A percentile compares a stretch with the other conserved stretches of the same genome.
Evolutionary conservation across 2,888 invertebrate genomes (phyloP).

Genomic region (Drosophila nigricruria): DNA sequence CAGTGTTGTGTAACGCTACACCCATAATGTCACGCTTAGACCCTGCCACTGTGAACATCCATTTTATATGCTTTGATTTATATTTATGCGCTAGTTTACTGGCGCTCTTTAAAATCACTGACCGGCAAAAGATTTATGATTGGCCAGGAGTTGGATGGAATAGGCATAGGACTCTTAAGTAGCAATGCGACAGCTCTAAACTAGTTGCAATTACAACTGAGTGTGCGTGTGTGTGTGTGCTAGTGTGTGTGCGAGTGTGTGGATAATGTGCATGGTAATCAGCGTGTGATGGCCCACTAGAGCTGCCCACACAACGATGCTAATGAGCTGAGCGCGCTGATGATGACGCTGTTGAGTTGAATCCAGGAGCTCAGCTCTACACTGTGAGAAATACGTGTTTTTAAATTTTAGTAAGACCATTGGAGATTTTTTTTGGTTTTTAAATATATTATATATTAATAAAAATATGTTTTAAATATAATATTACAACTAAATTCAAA

Average conservation of each 20-base stretch:
- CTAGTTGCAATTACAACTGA: conserved; percentile 34
- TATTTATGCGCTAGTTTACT: conserved; percentile 63
- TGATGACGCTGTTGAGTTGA: conserved; percentile 12
- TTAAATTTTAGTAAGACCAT: neutral
- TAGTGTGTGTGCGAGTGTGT: conserved; percentile 27
- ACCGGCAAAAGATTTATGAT: conserved; percentile 56
- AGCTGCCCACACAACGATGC: conserved; percentile 58
- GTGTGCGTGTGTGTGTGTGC: conserved; percentile 22
- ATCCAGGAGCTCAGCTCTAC: conserved; percentile 2
- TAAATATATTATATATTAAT: too few relatives aligned
- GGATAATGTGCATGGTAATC: conserved; percentile 59
- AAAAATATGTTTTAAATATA: too few relatives aligned
- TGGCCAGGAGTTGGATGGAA: conserved; percentile 9
- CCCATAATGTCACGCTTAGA: conserved; percentile 19
- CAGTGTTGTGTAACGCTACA: conserved; percentile 52
- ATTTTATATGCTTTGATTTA: conserved; percentile 64
- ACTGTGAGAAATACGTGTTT: neutral
- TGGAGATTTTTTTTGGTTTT: too few relatives aligned
- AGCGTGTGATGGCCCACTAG: conserved; percentile 56
- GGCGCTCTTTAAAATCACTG: conserved; percentile 46
- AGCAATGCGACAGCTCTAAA: conserved; percentile 28
- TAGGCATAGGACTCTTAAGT: conserved; percentile 31
- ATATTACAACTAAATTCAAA: too few relatives aligned
- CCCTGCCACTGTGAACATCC: conserved; percentile 53
- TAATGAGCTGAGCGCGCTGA: conserved; percentile 60